phyloP scores from a whole-genome alignment of 2,888 invertebrate species.

The Thelaira solivaga region DNA sequence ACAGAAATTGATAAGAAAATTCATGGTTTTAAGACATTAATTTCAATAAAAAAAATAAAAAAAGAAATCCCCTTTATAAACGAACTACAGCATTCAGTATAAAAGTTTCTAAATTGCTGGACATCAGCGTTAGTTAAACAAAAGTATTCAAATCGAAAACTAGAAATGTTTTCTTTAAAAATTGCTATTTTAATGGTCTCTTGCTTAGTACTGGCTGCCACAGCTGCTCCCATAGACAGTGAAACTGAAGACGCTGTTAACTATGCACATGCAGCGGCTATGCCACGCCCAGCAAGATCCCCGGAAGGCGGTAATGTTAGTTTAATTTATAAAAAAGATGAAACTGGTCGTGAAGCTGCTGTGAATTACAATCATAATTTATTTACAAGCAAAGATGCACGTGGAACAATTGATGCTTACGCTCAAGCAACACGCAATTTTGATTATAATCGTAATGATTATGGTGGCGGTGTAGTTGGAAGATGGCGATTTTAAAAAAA shows the following conservation, averaged over 20 bases:
- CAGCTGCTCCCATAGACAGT: not conserved
- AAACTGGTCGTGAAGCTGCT: slow-evolving; percentile 24
- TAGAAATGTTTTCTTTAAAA: slow-evolving; percentile 9
- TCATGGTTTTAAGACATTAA: no score
- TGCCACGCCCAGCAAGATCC: slow-evolving; percentile 4
- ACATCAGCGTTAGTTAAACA: not conserved
- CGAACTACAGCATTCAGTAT: no score
- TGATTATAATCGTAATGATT: slow-evolving; percentile 34
- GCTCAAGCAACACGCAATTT: slow-evolving; percentile 36
- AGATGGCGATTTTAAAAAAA: slow-evolving; percentile 29
- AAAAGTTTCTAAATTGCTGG: no score
- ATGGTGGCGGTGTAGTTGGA: slow-evolving; percentile 24
- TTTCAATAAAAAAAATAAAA: no score
- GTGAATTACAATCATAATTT: slow-evolving; percentile 41
- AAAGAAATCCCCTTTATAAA: slow-evolving; percentile 6
- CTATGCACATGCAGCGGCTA: not conserved
- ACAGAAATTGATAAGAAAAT: not conserved
- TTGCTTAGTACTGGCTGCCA: not conserved
- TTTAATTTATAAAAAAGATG: slow-evolving; percentile 12
- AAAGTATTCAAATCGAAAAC: not conserved
- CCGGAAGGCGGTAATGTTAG: slow-evolving; percentile 24
- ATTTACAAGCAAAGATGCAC: slow-evolving; percentile 28
- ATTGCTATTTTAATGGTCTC: not conserved
- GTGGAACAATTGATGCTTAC: slow-evolving; percentile 44
- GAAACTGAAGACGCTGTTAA: not conserved